Conservation (phyloP, 2,888 invertebrate species). For the Drosophila multiciliata region DNA sequence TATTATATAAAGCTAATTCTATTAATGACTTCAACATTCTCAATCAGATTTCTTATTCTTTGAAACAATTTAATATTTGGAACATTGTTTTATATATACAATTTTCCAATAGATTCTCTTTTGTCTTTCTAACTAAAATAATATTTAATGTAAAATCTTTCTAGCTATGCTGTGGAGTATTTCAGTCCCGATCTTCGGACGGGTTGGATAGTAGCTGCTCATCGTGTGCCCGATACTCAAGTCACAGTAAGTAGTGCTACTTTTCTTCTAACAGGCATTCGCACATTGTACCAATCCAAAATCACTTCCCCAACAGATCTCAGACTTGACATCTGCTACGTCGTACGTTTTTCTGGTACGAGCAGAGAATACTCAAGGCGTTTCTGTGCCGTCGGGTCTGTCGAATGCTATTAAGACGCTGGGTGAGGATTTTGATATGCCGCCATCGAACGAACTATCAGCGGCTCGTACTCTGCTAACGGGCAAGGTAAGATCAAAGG, state of each 20-base stretch:
- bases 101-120: not conserved
- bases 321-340: conserved; percentile 90
- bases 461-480: conserved; percentile 84
- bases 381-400: conserved; percentile 92
- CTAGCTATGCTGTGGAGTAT: conserved; percentile 91
- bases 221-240: conserved; percentile 88
- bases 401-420: conserved; percentile 90
- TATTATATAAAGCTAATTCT: not conserved
- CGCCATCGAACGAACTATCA: conserved; percentile 84
- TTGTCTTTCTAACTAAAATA: not conserved
- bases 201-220: conserved; percentile 91
- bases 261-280: not conserved
- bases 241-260: conserved; percentile 87
- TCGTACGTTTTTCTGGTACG: conserved; percentile 94
- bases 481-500: conserved; percentile 81
- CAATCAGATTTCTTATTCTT: not conserved
- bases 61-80: not conserved
- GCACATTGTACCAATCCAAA: not conserved
- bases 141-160: conserved; percentile 1
- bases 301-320: conserved; percentile 85
- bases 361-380: conserved; percentile 94
- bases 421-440: conserved; percentile 83
- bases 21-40: not conserved
- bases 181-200: conserved; percentile 91
- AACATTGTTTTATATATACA: not conserved